A percentile compares a stretch with the other conserved stretches of the same genome.
phyloP scores from a whole-genome alignment of 2,113 vertebrate species.

The Xyrauchen texanus region DNA sequence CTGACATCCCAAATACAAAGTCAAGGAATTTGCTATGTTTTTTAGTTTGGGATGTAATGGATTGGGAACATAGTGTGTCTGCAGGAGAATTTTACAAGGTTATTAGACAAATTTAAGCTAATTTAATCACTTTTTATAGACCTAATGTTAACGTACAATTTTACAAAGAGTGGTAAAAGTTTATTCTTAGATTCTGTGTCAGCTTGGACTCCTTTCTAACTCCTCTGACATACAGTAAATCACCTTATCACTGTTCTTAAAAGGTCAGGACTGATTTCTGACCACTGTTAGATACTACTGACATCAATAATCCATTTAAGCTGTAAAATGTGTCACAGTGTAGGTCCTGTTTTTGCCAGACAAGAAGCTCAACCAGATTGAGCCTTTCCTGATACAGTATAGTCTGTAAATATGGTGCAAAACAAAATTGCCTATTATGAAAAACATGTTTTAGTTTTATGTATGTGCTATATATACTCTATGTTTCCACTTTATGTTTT shows the following conservation, averaged over 20 bases:
- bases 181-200: slow-evolving; percentile 45
- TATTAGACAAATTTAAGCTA: slow-evolving; percentile 1
- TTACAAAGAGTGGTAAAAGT: not conserved
- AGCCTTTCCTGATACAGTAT: not conserved
- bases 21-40: too few relatives aligned
- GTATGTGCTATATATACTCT: too few relatives aligned
- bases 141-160: slow-evolving; percentile 22
- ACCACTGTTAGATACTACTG: slow-evolving; percentile 3
- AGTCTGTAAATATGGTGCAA: too few relatives aligned
- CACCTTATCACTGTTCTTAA: slow-evolving; percentile 33
- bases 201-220: slow-evolving; percentile 13
- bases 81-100: too few relatives aligned
- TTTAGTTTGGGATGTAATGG: too few relatives aligned
- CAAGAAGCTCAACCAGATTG: not conserved
- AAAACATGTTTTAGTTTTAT: too few relatives aligned
- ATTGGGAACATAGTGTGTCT: too few relatives aligned
- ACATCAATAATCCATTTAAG: slow-evolving; percentile 23
- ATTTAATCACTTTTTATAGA: slow-evolving; percentile 43
- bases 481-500: too few relatives aligned
- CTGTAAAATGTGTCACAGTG: not conserved
- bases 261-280: slow-evolving; percentile 30
- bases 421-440: too few relatives aligned
- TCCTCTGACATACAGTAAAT: slow-evolving; percentile 20
- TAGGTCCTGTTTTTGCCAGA: not conserved
- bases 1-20: too few relatives aligned